phyloP scores from a whole-genome alignment of 2,113 vertebrate species.

The Solea solea region DNA sequence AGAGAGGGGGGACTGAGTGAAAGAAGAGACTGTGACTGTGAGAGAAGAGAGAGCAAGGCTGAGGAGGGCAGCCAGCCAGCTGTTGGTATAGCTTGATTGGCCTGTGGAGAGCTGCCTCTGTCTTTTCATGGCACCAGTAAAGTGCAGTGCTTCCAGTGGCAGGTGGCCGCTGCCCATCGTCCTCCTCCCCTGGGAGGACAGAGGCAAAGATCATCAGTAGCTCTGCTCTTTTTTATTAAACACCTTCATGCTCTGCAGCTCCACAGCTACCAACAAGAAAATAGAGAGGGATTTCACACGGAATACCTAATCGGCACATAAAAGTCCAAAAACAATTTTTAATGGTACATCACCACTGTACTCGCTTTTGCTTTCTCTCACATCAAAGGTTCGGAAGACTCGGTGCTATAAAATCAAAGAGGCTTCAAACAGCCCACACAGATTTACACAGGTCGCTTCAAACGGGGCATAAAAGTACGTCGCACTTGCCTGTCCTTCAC shows the following conservation, averaged over 20 bases:
- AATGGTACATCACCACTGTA: slow-evolving; percentile 27
- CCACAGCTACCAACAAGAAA: slow-evolving; percentile 42
- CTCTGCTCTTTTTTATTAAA: slow-evolving; percentile 69
- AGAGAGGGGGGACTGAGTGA: slow-evolving; percentile 18
- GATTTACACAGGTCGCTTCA: slow-evolving; percentile 49
- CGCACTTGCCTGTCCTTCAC: slow-evolving; percentile 44
- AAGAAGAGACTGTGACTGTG: slow-evolving; percentile 25
- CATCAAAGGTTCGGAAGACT: slow-evolving; percentile 59
- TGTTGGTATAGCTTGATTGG: slow-evolving; percentile 82
- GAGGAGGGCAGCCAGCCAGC: slow-evolving; percentile 83
- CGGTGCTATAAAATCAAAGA: slow-evolving; percentile 52
- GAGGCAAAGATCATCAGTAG: slow-evolving; percentile 63
- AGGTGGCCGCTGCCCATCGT: slow-evolving; percentile 74
- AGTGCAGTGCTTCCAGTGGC: slow-evolving; percentile 72
- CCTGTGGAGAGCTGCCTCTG: slow-evolving; percentile 78
- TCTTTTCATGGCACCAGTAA: slow-evolving; percentile 78
- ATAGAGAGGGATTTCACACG: slow-evolving; percentile 55
- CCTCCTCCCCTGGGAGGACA: slow-evolving; percentile 30
- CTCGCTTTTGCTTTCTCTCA: slow-evolving; percentile 29
- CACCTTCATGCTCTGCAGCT: slow-evolving; percentile 66
- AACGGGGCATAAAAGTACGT: slow-evolving; percentile 30
- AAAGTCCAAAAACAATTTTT: slow-evolving; percentile 57
- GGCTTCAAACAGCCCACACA: slow-evolving; percentile 49
- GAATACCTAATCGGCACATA: slow-evolving; percentile 66
- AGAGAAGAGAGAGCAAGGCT: slow-evolving; percentile 62